A percentile compares a stretch with the other conserved stretches of the same genome.
Evolutionary conservation across 37 sponge, comb jelly and placozoan species (phyloP).

Genomic region (Petrosia ficiformis): DNA sequence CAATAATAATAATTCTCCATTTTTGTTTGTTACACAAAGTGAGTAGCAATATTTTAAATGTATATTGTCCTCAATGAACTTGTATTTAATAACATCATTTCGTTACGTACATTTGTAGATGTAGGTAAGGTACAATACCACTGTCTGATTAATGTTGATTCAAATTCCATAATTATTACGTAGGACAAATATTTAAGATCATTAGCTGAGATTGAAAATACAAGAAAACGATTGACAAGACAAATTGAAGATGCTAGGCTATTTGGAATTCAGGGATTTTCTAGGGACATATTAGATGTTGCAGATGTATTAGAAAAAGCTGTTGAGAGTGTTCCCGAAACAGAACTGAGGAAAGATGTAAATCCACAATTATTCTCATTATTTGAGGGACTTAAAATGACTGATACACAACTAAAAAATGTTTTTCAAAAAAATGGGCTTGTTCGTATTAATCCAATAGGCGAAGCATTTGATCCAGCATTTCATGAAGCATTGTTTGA

Average conservation of each 20-base stretch:
- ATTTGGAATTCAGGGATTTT: slow-evolving; percentile 90
- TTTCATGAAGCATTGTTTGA: slow-evolving; percentile 95
- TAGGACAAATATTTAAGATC: slow-evolving; percentile 89
- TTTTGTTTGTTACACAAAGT: no score
- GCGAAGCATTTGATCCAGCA: slow-evolving; percentile 87
- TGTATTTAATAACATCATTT: no score
- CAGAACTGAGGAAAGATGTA: slow-evolving; percentile 18
- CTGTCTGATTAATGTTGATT: no score
- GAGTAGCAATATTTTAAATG: no score
- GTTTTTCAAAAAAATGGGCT: slow-evolving; percentile 85
- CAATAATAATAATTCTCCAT: no score
- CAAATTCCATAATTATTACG: no score
- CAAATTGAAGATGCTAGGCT: slow-evolving; percentile 81
- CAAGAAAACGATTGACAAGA: slow-evolving; percentile 62
- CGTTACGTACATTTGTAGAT: no score
- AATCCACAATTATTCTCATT: slow-evolving; percentile 52
- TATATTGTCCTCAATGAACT: no score
- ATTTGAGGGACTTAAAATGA: slow-evolving; percentile 85
- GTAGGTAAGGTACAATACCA: no score
- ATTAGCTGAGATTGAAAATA: slow-evolving; percentile 93
- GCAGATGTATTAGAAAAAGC: slow-evolving; percentile 94
- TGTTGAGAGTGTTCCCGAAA: slow-evolving; percentile 61
- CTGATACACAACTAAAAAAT: slow-evolving; percentile 81
- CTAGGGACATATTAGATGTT: slow-evolving; percentile 85
- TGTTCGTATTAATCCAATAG: slow-evolving; percentile 56